Conservation (phyloP, 2,113 vertebrate genomes). For the Cyanoramphus novaezelandiae region DNA sequence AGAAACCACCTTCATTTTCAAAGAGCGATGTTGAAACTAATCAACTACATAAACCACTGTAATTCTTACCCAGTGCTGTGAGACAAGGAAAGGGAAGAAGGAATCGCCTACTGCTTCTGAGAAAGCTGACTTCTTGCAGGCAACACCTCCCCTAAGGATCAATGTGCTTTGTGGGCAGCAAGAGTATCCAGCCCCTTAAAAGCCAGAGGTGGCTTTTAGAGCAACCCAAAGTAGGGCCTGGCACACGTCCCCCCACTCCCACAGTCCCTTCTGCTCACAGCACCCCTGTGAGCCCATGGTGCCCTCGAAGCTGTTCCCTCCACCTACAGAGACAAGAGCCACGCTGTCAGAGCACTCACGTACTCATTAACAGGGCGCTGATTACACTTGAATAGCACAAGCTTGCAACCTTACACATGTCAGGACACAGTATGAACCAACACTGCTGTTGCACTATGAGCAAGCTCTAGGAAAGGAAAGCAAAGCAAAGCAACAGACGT, state of each 20-base stretch:
- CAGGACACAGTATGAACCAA: background rate
- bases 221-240: background rate
- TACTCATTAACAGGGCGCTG: background rate
- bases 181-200: background rate
- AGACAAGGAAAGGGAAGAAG: background rate
- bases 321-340: background rate
- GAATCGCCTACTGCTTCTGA: fast-evolving
- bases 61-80: background rate
- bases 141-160: background rate
- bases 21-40: background rate
- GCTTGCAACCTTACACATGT: background rate
- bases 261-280: background rate
- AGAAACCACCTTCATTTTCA: background rate
- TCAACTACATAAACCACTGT: background rate
- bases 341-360: background rate
- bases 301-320: background rate
- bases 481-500: background rate
- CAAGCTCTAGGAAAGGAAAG: background rate
- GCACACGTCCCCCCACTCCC: background rate
- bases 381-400: background rate
- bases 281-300: background rate
- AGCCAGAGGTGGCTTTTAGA: background rate
- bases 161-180: background rate
- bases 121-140: background rate
- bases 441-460: background rate